Conservation (phyloP, 2,113 vertebrate genomes). For the Oncorhynchus kisutch region DNA sequence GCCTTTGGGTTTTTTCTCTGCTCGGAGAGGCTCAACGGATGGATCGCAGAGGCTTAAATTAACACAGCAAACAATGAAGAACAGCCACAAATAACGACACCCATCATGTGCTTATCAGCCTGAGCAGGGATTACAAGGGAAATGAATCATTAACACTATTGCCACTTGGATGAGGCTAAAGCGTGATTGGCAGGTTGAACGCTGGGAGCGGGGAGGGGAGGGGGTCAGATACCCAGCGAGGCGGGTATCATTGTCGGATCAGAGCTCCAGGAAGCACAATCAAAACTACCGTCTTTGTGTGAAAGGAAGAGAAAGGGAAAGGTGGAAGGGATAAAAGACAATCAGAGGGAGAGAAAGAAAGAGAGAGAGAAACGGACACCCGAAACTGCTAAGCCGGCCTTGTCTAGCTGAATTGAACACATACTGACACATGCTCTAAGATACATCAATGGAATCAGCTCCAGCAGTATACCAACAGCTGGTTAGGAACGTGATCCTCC, state of each 20-base stretch:
- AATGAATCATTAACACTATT: slow-evolving; percentile 74
- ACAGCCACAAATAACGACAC: slow-evolving; percentile 62
- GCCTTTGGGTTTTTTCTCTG: slow-evolving; percentile 48
- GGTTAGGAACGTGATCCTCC: slow-evolving; percentile 39
- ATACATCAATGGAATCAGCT: slow-evolving; percentile 39
- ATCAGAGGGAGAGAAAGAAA: slow-evolving; percentile 21
- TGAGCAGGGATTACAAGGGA: slow-evolving; percentile 71
- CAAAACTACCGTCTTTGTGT: slow-evolving; percentile 51
- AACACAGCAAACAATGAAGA: slow-evolving; percentile 72
- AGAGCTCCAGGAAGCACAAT: slow-evolving; percentile 41
- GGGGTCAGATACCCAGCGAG: slow-evolving; percentile 52
- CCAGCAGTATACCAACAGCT: slow-evolving; percentile 36
- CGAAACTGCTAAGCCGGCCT: slow-evolving; percentile 15
- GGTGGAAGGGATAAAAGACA: slow-evolving; percentile 32
- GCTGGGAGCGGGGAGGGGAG: slow-evolving; percentile 35
- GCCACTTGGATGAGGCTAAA: slow-evolving; percentile 70
- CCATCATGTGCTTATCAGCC: slow-evolving; percentile 70
- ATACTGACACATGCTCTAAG: slow-evolving; percentile 35
- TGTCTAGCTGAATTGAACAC: slow-evolving; percentile 22
- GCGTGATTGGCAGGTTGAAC: slow-evolving; percentile 69
- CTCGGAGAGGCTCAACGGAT: slow-evolving; percentile 58
- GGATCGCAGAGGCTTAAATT: slow-evolving; percentile 68
- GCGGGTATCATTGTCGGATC: slow-evolving; percentile 61
- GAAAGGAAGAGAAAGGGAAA: slow-evolving; percentile 9
- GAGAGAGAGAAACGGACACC: slow-evolving; percentile 27